These are phyloP conservation scores for Asteroscopus sphinx DNA, from an alignment of 2,888 invertebrate genomes.

Conservation along the genomic window DNA sequence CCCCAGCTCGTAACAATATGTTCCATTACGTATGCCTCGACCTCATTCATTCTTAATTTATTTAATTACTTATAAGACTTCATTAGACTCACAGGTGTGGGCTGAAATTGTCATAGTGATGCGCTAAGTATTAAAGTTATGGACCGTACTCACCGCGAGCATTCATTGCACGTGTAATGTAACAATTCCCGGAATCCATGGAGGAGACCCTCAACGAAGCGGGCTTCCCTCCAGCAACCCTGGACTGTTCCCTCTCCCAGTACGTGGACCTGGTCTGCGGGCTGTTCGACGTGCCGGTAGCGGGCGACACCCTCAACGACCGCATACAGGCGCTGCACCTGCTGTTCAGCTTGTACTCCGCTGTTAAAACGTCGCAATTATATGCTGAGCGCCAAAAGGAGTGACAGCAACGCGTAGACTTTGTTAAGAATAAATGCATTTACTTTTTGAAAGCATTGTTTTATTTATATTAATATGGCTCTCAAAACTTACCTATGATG, in stretches of 20 bases:
- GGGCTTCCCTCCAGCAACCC: conserved; percentile 93
- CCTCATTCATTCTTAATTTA: too few relatives aligned
- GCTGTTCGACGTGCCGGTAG: conserved; percentile 96
- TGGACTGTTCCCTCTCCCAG: conserved; percentile 93
- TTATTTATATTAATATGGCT: too few relatives aligned
- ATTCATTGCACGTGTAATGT: too few relatives aligned
- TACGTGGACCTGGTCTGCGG: conserved; percentile 96
- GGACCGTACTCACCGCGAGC: too few relatives aligned
- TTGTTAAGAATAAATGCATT: conserved; percentile 31
- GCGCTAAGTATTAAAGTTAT: too few relatives aligned
- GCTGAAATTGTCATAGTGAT: too few relatives aligned
- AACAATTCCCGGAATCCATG: conserved; percentile 97
- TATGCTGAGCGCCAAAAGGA: conserved; percentile 82
- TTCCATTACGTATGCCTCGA: too few relatives aligned
- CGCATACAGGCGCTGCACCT: conserved; percentile 96
- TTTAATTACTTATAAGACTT: too few relatives aligned
- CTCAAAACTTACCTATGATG: too few relatives aligned
- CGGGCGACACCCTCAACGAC: conserved; percentile 88
- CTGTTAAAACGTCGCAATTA: conserved; percentile 91
- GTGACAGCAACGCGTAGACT: conserved; percentile 51
- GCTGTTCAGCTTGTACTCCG: conserved; percentile 95
- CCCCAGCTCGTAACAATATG: too few relatives aligned
- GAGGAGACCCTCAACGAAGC: conserved; percentile 94
- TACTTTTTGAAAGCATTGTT: background rate
- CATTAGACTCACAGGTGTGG: too few relatives aligned